Conservation (phyloP, 1,140 invertebrate species). For the Meloidogyne floridensis region DNA sequence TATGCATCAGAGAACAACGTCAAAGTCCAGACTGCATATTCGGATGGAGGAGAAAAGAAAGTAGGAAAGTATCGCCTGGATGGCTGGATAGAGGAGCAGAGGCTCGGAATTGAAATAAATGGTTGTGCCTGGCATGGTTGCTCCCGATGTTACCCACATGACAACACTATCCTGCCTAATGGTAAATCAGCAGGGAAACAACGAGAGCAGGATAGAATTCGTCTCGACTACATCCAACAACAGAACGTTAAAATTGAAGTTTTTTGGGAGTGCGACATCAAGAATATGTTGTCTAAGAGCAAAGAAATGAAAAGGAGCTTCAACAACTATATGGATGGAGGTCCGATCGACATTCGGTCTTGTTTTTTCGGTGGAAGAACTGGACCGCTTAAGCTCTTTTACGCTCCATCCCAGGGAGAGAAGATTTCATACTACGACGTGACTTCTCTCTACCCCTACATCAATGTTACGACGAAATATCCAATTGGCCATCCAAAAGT, state of each 20-base stretch:
- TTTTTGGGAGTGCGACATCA: constrained; percentile 19
- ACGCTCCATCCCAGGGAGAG: neutral
- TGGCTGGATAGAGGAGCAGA: neutral
- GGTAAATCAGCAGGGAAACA: constrained; percentile 10
- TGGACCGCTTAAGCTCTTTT: neutral
- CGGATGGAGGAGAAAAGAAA: neutral
- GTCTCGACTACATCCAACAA: neutral
- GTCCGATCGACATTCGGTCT: neutral
- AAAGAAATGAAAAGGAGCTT: constrained; percentile 3
- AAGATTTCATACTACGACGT: neutral
- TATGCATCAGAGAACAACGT: neutral
- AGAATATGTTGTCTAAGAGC: neutral
- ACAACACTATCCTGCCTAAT: neutral
- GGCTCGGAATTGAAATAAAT: constrained; percentile 8
- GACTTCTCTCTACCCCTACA: neutral
- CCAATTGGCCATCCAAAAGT: constrained; percentile 6
- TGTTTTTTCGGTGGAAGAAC: constrained; percentile 1
- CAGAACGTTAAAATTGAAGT: neutral
- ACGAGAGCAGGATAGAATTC: neutral
- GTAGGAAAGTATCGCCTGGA: neutral
- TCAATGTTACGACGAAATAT: constrained; percentile 7
- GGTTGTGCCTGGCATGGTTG: constrained; percentile 16
- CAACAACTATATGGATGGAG: neutral
- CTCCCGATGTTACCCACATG: neutral
- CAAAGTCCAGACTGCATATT: neutral